A percentile compares a stretch with the other conserved stretches of the same genome.
Conservation (phyloP, 1,140 invertebrate species). For the Stenopsyche tienmushanensis region DNA sequence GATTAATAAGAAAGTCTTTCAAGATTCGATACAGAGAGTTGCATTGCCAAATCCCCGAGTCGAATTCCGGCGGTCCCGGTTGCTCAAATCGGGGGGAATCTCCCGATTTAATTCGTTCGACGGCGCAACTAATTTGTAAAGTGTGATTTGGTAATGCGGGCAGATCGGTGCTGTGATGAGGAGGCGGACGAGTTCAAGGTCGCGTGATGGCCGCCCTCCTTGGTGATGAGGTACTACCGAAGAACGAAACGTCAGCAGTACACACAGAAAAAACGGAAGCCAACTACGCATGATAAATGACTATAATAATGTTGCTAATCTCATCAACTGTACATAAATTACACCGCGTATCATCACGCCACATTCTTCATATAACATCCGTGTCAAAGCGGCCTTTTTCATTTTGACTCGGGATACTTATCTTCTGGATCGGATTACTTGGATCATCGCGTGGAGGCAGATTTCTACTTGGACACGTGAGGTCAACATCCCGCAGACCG, state of each 20-base stretch:
- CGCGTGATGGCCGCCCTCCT: too few relatives aligned
- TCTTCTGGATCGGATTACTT: too few relatives aligned
- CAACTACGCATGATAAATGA: slow-evolving; percentile 5
- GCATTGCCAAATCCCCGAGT: too few relatives aligned
- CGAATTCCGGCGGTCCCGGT: too few relatives aligned
- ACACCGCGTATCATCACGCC: not conserved
- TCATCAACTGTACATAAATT: not conserved
- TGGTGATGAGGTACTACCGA: not conserved
- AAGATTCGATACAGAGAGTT: too few relatives aligned
- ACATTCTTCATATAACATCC: not conserved
- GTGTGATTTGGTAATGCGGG: slow-evolving; percentile 21
- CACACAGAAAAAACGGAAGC: slow-evolving; percentile 6
- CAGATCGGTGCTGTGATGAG: too few relatives aligned
- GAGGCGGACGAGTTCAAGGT: not conserved
- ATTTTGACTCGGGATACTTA: too few relatives aligned
- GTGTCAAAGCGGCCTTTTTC: not conserved
- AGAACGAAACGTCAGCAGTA: not conserved
- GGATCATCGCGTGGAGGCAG: too few relatives aligned
- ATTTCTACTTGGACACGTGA: too few relatives aligned
- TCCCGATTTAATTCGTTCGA: slow-evolving; percentile 9
- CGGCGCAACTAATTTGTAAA: slow-evolving; percentile 17
- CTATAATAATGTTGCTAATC: slow-evolving; percentile 1
- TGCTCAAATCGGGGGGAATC: too few relatives aligned
- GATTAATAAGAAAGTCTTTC: too few relatives aligned
- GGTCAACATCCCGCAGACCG: too few relatives aligned